phyloP scores from a whole-genome alignment of 2,888 invertebrate genomes.

The Chydorus sphaericus region DNA sequence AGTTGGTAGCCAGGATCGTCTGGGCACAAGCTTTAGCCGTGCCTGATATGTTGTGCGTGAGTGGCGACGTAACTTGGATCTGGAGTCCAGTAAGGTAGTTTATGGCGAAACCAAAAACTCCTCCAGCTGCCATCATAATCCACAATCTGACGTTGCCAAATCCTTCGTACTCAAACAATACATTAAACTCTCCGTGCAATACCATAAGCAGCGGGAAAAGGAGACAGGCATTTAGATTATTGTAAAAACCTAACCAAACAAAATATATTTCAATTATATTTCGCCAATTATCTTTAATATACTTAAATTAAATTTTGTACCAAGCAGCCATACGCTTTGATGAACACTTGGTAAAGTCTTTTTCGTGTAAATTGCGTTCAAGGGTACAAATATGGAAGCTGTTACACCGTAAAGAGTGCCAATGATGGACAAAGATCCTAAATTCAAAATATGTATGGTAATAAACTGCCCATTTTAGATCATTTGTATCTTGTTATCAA shows the following conservation, averaged over 20 bases:
- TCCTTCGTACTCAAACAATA: constrained; percentile 45
- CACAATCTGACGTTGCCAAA: constrained; percentile 54
- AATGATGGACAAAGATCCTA: constrained; percentile 67
- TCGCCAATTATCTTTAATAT: no score
- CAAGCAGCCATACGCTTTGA: constrained; percentile 80
- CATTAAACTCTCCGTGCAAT: constrained; percentile 58
- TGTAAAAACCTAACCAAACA: constrained; percentile 93
- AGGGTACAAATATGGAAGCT: constrained; percentile 76
- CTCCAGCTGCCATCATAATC: constrained; percentile 69
- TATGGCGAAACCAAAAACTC: constrained; percentile 90
- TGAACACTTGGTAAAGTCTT: constrained; percentile 72
- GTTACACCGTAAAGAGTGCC: constrained; percentile 86
- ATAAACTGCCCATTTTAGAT: no score
- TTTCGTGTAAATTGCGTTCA: constrained; percentile 93
- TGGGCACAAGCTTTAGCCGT: constrained; percentile 98
- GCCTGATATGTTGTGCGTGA: constrained; percentile 97
- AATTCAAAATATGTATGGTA: no score
- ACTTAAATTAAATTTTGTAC: no score
- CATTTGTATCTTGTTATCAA: no score
- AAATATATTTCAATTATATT: no score
- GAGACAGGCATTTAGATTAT: constrained; percentile 83
- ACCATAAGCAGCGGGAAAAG: constrained; percentile 80
- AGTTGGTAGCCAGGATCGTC: constrained; percentile 86
- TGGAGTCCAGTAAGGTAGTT: constrained; percentile 91
- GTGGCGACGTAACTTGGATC: constrained; percentile 88